Percentiles rank a stretch among this genome's conserved stretches.
Evolutionary conservation across 2,113 vertebrate genomes (phyloP).

Genomic region (Corythaeola cristata): DNA sequence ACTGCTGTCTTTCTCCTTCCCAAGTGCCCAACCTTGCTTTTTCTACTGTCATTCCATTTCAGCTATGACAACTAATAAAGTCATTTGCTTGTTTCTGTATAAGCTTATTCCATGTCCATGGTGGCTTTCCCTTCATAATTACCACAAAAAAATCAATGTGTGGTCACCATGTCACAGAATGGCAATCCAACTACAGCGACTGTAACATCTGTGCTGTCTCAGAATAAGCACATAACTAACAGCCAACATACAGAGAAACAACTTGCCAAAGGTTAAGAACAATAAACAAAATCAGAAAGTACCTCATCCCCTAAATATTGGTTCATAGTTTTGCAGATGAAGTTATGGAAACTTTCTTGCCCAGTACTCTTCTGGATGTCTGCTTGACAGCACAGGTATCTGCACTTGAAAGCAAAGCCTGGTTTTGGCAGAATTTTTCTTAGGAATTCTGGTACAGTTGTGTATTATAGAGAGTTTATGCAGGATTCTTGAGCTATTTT

Average conservation of each 20-base stretch:
- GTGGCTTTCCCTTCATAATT: not conserved
- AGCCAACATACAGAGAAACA: not conserved
- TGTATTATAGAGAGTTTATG: not conserved
- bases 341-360: not conserved
- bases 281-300: not conserved
- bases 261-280: not conserved
- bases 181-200: not conserved
- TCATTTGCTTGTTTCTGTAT: not conserved
- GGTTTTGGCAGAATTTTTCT: not conserved
- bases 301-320: not conserved
- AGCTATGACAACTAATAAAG: not conserved
- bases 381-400: not conserved
- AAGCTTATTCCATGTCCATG: not conserved
- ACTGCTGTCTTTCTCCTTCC: not conserved
- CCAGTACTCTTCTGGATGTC: not conserved
- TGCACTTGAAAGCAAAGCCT: not conserved
- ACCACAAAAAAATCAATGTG: not conserved
- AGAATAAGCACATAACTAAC: not conserved
- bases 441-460: not conserved
- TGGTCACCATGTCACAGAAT: not conserved
- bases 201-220: not conserved
- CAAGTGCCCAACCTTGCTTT: not conserved
- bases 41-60: not conserved
- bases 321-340: not conserved
- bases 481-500: not conserved